Base-by-base conservation (phyloP, 92 coral and sea anemone genomes). In the Porites evermanni region DNA sequence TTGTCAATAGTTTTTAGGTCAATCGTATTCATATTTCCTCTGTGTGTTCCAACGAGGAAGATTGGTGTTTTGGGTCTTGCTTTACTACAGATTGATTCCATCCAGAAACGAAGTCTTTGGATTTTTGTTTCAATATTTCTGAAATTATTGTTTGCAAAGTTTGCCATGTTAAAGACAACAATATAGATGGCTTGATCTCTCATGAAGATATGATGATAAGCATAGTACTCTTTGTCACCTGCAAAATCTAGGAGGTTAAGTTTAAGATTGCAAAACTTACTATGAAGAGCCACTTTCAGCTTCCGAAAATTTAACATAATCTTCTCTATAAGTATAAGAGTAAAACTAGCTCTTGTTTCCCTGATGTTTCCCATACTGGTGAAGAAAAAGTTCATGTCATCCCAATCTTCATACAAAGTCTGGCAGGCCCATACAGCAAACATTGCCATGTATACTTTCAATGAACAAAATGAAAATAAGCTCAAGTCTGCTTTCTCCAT, bases 1-100 rank as follows among this genome's bases (percentile, higher is more conserved):
- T 56, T 71, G 71, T 87, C 21, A 1, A 91, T 61, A 2, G 0
- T 53, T 61, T 19, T 65, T 2, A 79, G 23, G 61, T 23, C 53
- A 4, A 53, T 19, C 12, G 24, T 68, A 4, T 67, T 54, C 61
- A 86, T 65, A 9, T 64, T 23, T 59, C 92, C 94, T 29, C 89
- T 70, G 71, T 91, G 94, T 69, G 94, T 91, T 16, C 94, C 94
- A 60, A 87, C 94, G 29, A 91, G 85, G 68, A 91, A 63, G 72
- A 91, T 78, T 1, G 91, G 94, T n/a, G 88, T 64, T 52, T 66
- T 68, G 66, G 83, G 59, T 53, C 76, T 76, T 16, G 86, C 76
- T 67, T 88, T 87, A 32, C 82, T 79, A 60, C 85, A 79, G 58
- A 91, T 86, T 21, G 91, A 91, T 64, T 91, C 91, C 63, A 91